Evolutionary conservation across 2,797 vertebrate species (phyloP).

Genomic region (Sebastes matsubarae): DNA sequence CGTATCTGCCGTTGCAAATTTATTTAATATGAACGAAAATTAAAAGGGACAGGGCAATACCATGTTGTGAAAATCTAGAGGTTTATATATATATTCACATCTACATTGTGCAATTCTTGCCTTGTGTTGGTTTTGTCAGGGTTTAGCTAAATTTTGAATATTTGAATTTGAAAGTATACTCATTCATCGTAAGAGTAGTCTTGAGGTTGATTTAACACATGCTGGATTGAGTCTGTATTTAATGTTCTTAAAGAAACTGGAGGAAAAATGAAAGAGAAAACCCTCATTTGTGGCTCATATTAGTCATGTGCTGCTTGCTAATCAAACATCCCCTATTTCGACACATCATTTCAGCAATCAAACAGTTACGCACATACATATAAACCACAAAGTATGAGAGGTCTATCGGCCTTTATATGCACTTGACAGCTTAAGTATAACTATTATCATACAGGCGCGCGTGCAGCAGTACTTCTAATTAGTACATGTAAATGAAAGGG

Average conservation of each 20-base stretch:
- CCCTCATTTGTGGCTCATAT: background rate
- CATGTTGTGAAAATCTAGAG: background rate
- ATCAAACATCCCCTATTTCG: slow-evolving; percentile 14
- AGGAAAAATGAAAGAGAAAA: background rate
- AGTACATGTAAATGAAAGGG: slow-evolving; percentile 74
- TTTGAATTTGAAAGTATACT: background rate
- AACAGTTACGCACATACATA: slow-evolving; percentile 20
- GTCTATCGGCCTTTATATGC: slow-evolving; percentile 43
- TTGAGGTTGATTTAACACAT: background rate
- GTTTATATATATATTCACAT: background rate
- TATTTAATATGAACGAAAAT: background rate
- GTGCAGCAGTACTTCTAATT: slow-evolving; percentile 67
- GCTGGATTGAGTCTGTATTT: background rate
- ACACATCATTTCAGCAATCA: slow-evolving; percentile 31
- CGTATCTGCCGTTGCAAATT: background rate
- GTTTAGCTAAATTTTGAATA: background rate
- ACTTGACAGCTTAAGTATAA: slow-evolving; percentile 69
- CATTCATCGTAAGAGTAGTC: background rate
- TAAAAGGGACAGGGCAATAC: background rate
- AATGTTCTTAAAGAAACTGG: background rate
- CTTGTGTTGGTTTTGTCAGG: background rate
- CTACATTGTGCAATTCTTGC: background rate
- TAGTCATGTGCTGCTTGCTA: background rate
- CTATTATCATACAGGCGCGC: slow-evolving; percentile 51
- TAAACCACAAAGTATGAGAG: slow-evolving; percentile 31